Base-by-base conservation (phyloP, 2,888 invertebrate genomes). In the Tipula unca region DNA sequence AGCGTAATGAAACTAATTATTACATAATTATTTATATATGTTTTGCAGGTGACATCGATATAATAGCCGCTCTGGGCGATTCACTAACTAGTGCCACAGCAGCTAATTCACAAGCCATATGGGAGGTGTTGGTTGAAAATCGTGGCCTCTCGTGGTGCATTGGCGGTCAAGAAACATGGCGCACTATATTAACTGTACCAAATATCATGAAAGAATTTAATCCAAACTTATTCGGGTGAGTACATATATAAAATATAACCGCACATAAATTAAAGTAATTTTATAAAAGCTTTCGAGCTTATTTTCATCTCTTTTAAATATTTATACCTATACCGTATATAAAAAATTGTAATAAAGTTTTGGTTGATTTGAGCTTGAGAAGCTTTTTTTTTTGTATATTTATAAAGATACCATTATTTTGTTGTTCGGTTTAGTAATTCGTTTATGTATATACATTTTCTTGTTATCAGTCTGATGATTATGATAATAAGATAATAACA, bases 161-260 rank as follows among this genome's bases (percentile, higher is more conserved):
- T 42, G 92, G 92, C 87, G 93, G 93, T 0, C 88, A 92, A 87
- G 91, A 89, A 1, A 91, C 90, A 5, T 93, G 93, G 93, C 90
- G 91, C 10, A 89, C 90, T 82, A 91, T 89, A 86, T 87, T 93
- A 0, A 93, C 93, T 0, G 86, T 93, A 39, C 93, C 93, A 6
- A 93, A 94, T 88, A 93, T 94, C 69, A 87, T 94, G 25, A 93
- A 93, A 88, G 92, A 92, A 87, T 95, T 93, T 88, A 95, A 94
- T 89, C 93, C 94, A 0, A 91, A 93, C 29, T 88, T 95, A 1
- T 90, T 93, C 86, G 95, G 95, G 17, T 94, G 88, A 87, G 86
- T 86, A 32, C 32, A 32, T 32, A 32, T 4, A 32, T 32, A 32
- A 32, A 6, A 6, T 32, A 32, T 32, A 32, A 32, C 69, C n/a